Evolutionary conservation across 2,888 invertebrate genomes (phyloP).

Genomic region (Azorinus chamasolen): DNA sequence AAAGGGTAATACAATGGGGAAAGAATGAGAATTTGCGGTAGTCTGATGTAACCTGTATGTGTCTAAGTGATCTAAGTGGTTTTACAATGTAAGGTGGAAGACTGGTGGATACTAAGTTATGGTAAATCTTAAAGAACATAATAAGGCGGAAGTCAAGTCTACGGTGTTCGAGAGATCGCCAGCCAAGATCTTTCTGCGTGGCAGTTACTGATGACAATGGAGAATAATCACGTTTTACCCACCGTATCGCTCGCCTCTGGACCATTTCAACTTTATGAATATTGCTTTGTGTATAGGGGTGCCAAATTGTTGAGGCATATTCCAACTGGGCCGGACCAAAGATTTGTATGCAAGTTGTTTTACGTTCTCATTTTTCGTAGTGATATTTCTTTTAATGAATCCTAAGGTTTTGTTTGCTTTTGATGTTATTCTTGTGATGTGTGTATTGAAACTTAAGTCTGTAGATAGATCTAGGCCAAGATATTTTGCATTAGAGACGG

Average conservation of each 20-base stretch:
- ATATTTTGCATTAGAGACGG: conserved; percentile 8
- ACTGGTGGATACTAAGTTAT: conserved; percentile 3
- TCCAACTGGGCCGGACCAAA: conserved; percentile 16
- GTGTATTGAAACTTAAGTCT: conserved; percentile 20
- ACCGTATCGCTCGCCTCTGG: conserved; percentile 12
- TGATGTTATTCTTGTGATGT: conserved; percentile 16
- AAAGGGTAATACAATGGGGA: conserved; percentile 8
- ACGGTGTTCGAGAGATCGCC: conserved; percentile 11
- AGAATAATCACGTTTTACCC: conserved; percentile 10
- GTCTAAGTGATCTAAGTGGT: conserved; percentile 5
- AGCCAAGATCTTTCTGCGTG: conserved; percentile 24
- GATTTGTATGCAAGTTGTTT: conserved; percentile 17
- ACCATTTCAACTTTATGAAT: conserved; percentile 11
- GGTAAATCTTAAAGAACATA: conserved; percentile 20
- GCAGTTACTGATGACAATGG: conserved; percentile 9
- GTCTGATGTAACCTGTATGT: conserved; percentile 8
- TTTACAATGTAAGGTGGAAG: conserved; percentile 7
- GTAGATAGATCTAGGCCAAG: conserved; percentile 20
- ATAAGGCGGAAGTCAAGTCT: conserved; percentile 11
- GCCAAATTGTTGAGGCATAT: conserved; percentile 21
- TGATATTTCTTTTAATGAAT: conserved; percentile 25
- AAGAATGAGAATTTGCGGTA: conserved; percentile 18
- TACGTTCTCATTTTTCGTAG: conserved; percentile 7
- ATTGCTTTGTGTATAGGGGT: conserved; percentile 5
- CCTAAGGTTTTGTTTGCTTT: conserved; percentile 29